phyloP scores from a whole-genome alignment of 2,797 vertebrate genomes.

The Pangasius djambal region DNA sequence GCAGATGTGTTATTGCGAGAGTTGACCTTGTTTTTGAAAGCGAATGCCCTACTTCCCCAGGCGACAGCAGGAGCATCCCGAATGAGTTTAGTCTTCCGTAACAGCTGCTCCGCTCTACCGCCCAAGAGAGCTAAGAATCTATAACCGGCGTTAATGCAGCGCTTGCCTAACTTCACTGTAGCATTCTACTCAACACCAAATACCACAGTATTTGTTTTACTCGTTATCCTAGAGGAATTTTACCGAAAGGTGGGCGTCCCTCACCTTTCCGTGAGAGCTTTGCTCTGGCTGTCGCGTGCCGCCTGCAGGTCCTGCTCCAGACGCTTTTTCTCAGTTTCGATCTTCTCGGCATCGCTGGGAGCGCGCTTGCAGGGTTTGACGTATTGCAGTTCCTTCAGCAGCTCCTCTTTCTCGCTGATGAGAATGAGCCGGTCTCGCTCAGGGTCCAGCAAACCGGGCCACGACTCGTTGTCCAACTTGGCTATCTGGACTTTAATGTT shows the following conservation, averaged over 20 bases:
- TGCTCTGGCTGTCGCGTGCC: constrained; percentile 93
- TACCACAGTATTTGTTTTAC: neutral
- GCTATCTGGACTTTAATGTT: constrained; percentile 95
- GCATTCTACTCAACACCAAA: neutral
- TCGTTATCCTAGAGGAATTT: neutral
- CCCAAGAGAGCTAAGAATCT: neutral
- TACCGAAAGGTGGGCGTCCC: neutral
- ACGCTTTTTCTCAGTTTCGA: constrained; percentile 86
- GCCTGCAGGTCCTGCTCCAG: constrained; percentile 92
- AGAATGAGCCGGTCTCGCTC: constrained; percentile 93
- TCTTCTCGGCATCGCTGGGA: constrained; percentile 85
- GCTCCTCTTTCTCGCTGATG: constrained; percentile 97
- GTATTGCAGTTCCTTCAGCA: constrained; percentile 94
- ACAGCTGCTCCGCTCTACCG: constrained; percentile 14
- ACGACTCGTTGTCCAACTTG: constrained; percentile 92
- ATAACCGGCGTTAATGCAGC: neutral
- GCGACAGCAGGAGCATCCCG: constrained; percentile 18
- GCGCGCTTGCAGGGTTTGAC: constrained; percentile 83
- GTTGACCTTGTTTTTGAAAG: constrained; percentile 14
- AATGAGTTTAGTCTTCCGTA: constrained; percentile 25
- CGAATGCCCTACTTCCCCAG: constrained; percentile 15
- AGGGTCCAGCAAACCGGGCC: constrained; percentile 94
- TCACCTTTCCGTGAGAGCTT: constrained; percentile 93
- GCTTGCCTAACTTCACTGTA: neutral
- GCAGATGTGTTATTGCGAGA: constrained; percentile 1